These are phyloP conservation scores for Cavia porcellus DNA, from an alignment of 2,113 vertebrate genomes.

Conservation along the genomic window DNA sequence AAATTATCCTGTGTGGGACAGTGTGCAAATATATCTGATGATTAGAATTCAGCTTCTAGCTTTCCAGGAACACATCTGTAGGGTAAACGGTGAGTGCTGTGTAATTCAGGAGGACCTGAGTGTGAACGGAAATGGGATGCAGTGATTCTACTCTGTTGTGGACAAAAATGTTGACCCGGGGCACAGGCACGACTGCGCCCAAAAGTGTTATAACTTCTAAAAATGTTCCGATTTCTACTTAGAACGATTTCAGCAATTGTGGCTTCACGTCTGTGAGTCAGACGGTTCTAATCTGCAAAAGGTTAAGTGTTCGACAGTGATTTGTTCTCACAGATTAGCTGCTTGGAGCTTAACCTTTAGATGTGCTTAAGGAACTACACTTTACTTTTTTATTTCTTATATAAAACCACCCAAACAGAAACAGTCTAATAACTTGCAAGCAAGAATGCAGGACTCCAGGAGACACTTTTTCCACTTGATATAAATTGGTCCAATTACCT, in stretches of 20 bases:
- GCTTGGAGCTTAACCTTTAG: conserved; percentile 87
- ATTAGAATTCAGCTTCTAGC: conserved; percentile 10
- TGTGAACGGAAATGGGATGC: conserved; percentile 47
- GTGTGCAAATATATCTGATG: not conserved
- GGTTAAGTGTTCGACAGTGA: conserved; percentile 89
- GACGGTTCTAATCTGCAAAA: conserved; percentile 87
- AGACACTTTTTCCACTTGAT: conserved; percentile 62
- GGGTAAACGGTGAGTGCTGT: not conserved
- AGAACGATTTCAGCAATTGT: conserved; percentile 84
- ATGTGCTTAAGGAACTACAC: conserved; percentile 83
- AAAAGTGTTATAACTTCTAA: conserved; percentile 75
- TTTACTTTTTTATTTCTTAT: conserved; percentile 76
- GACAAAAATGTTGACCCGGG: conserved; percentile 77
- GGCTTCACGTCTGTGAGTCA: conserved; percentile 87
- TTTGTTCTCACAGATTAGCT: conserved; percentile 87
- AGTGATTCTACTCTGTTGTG: conserved; percentile 76
- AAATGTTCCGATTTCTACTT: conserved; percentile 85
- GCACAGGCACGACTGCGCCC: conserved; percentile 80
- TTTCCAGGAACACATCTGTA: not conserved
- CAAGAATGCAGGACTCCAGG: conserved; percentile 67
- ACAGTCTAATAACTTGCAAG: conserved; percentile 74
- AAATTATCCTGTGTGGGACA: not conserved
- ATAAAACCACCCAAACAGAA: conserved; percentile 86
- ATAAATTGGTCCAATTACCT: conserved; percentile 76
- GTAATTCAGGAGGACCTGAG: not conserved